These are phyloP conservation scores for Gallirallus australis DNA, from an alignment of 2,797 vertebrate genomes.

Conservation along the genomic window DNA sequence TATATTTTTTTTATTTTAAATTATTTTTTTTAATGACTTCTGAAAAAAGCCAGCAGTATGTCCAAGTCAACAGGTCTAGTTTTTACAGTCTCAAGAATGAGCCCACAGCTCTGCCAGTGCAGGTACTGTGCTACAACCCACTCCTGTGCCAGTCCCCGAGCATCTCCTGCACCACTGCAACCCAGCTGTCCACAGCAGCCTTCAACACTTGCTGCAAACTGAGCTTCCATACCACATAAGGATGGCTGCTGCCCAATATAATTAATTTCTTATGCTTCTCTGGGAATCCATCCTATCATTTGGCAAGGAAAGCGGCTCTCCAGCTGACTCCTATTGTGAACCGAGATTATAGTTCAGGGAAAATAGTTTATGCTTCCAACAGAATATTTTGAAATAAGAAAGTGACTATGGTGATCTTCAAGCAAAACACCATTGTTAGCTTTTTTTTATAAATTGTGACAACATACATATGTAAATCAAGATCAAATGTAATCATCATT, in stretches of 20 bases:
- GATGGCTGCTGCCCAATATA: background rate
- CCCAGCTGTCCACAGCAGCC: background rate
- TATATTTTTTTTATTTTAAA: background rate
- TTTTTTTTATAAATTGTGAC: background rate
- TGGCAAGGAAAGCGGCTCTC: background rate
- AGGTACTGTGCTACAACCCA: accelerated
- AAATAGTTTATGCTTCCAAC: background rate
- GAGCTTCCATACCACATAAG: background rate
- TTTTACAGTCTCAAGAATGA: background rate
- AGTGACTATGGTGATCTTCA: background rate
- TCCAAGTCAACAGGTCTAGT: background rate
- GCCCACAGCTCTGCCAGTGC: background rate
- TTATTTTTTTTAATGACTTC: accelerated
- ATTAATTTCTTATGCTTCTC: slow-evolving; percentile 2
- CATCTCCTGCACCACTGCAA: background rate
- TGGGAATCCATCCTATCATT: background rate
- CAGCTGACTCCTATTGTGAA: background rate
- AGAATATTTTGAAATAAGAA: background rate
- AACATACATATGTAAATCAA: background rate
- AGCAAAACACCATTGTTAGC: background rate
- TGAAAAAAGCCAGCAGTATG: background rate
- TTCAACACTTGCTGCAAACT: background rate
- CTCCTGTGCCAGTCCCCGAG: background rate
- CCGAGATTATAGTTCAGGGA: background rate
- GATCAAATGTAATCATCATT: background rate